Percentiles rank a stretch among this genome's conserved stretches.
Conservation (phyloP, 1,140 invertebrate genomes). For the Drosophila nigrodunni region DNA sequence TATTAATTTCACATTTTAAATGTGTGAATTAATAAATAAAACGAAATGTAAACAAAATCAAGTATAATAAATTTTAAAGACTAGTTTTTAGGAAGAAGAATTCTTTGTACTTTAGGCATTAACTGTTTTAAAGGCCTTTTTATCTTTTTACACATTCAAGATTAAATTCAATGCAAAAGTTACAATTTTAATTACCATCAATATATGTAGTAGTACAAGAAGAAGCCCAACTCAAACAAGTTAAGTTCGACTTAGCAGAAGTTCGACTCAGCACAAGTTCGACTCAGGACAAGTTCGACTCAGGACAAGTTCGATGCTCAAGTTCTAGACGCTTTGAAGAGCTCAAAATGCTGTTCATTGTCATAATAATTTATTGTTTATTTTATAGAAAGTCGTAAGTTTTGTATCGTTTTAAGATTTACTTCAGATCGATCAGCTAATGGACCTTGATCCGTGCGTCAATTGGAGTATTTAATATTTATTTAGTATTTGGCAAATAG, state of each 20-base stretch:
- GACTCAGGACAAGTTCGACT: background rate
- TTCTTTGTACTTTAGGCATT: no score
- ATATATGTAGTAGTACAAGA: no score
- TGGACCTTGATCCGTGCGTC: constrained; percentile 7
- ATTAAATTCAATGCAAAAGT: no score
- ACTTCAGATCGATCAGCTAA: background rate
- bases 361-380: background rate
- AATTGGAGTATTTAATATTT: constrained; percentile 7
- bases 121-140: no score
- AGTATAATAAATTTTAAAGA: no score
- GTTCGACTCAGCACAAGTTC: background rate
- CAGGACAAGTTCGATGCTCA: background rate
- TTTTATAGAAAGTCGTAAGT: constrained; percentile 5
- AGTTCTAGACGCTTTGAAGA: background rate
- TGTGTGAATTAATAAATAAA: no score
- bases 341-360: background rate
- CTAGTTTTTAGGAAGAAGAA: no score
- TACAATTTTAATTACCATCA: no score
- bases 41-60: no score
- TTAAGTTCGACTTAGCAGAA: background rate
- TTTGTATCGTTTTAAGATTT: background rate
- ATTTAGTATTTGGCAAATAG: constrained; percentile 6
- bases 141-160: no score
- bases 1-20: no score
- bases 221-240: background rate